Percentiles rank a stretch among this genome's conserved stretches.
Conservation (phyloP, 1,140 invertebrate species). For the Ceratina calcarata region DNA sequence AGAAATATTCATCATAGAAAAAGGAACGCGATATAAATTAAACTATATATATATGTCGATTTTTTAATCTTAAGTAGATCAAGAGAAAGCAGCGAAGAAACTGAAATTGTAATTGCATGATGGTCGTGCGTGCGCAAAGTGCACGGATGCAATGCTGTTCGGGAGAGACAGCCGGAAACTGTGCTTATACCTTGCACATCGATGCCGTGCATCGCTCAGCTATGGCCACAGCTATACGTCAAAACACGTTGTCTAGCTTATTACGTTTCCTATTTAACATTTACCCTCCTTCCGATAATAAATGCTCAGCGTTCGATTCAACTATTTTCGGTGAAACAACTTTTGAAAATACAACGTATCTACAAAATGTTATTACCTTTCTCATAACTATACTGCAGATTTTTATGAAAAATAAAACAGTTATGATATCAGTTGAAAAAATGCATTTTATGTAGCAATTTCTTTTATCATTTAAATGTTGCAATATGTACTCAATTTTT, state of each 20-base stretch:
- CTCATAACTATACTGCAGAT: no score
- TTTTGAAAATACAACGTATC: neutral
- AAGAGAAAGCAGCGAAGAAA: constrained; percentile 18
- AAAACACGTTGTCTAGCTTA: constrained; percentile 42
- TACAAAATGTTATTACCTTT: neutral
- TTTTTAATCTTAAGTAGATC: neutral
- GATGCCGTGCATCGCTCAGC: constrained; percentile 54
- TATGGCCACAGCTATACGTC: constrained; percentile 37
- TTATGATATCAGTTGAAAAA: no score
- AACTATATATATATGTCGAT: neutral
- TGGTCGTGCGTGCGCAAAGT: constrained; percentile 35
- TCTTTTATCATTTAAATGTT: neutral
- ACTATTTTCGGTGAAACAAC: neutral
- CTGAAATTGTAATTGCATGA: constrained; percentile 39
- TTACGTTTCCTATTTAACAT: constrained; percentile 33
- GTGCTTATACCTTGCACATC: constrained; percentile 62
- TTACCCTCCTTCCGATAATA: constrained; percentile 12
- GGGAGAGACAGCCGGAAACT: constrained; percentile 73
- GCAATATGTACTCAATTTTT: no score
- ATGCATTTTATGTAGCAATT: neutral
- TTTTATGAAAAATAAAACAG: no score
- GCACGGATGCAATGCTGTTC: constrained; percentile 56
- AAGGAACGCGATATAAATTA: neutral
- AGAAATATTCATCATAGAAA: neutral
- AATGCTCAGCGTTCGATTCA: no score